Base-by-base conservation (phyloP, 2,797 vertebrate species). In the Clangula hyemalis region DNA sequence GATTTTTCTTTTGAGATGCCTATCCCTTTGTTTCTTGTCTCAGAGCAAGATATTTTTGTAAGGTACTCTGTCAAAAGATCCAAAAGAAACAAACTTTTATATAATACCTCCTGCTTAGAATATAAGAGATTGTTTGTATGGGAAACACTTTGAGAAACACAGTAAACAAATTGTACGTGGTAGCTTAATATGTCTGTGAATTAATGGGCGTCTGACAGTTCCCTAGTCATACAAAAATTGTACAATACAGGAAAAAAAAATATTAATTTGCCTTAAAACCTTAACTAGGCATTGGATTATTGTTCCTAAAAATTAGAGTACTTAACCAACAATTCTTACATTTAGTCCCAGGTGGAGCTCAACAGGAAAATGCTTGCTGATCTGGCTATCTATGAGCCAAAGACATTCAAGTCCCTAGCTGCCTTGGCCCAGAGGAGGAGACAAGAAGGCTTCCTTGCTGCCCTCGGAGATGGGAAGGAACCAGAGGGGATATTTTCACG, bases 351-450 rank as follows among this genome's bases (percentile, higher is more conserved):
- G 57, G 98, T 99, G 87, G 98, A 99, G 96, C 97, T 99, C 87
- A 99, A 92, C 83, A 98, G 98, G 86, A 98, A 98, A 30, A 89
- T 98, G 9, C 92, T 98, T 45, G 98, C 98, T 0, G 99, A 99
- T 7, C 85, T 99, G 85, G 99, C 99, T 6, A 97, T 99, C 97
- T 99, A 98, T 3, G 99, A 99, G 89, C 99, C 99, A 2, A 98
- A 98, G 69, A 98, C 99, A 0, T 99, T 99, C 96, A 98, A 98
- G 51, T 98, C 99, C 4, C 95, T 99, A 5, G 98, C 99, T 1
- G 98, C 98, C 34, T 93, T 99, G 87, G 98, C 99, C 1, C 97
- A 97, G 66, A 97, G 98, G 73, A 98, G 99, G 77, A 97, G 98
- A 38, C 97, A 99, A 10, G 99, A 99, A 93, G 99, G 99, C 2